These are phyloP conservation scores for Globodera rostochiensis DNA, from an alignment of 1,140 invertebrate species.

Conservation along the genomic window DNA sequence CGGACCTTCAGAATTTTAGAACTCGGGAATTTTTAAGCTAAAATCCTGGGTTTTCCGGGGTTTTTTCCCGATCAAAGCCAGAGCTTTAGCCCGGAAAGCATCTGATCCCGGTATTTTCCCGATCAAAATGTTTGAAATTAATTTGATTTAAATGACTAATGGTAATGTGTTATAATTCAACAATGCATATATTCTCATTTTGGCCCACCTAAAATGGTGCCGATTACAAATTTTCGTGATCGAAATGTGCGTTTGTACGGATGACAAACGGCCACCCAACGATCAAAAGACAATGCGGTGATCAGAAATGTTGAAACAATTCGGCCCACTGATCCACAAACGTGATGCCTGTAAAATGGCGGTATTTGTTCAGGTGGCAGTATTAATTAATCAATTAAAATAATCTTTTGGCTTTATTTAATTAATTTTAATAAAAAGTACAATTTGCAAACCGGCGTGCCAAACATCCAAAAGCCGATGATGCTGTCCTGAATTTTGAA, in stretches of 20 bases:
- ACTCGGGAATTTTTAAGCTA: too few species aligned
- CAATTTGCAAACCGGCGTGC: slow-evolving; percentile 58
- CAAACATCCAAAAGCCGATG: slow-evolving; percentile 65
- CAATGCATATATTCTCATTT: too few species aligned
- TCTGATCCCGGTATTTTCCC: too few species aligned
- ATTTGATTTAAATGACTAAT: too few species aligned
- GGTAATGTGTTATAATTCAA: too few species aligned
- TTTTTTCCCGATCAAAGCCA: too few species aligned
- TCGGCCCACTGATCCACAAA: slow-evolving; percentile 60
- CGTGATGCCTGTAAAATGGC: slow-evolving; percentile 46
- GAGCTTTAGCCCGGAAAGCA: too few species aligned
- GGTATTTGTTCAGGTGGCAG: not conserved
- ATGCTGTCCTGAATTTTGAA: slow-evolving; percentile 56
- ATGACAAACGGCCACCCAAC: slow-evolving; percentile 68
- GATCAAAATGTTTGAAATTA: too few species aligned
- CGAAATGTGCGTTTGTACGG: slow-evolving; percentile 63
- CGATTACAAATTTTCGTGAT: slow-evolving; percentile 42
- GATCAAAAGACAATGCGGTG: slow-evolving; percentile 68
- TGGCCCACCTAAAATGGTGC: slow-evolving; percentile 35
- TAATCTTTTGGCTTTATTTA: too few species aligned
- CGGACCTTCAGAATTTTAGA: too few species aligned
- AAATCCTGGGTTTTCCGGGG: too few species aligned
- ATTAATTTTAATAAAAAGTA: not conserved
- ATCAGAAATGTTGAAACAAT: slow-evolving; percentile 68
- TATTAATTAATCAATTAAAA: not conserved